These are phyloP conservation scores for Pristionchus fissidentatus DNA, from an alignment of 2,888 invertebrate genomes.

Conservation along the genomic window DNA sequence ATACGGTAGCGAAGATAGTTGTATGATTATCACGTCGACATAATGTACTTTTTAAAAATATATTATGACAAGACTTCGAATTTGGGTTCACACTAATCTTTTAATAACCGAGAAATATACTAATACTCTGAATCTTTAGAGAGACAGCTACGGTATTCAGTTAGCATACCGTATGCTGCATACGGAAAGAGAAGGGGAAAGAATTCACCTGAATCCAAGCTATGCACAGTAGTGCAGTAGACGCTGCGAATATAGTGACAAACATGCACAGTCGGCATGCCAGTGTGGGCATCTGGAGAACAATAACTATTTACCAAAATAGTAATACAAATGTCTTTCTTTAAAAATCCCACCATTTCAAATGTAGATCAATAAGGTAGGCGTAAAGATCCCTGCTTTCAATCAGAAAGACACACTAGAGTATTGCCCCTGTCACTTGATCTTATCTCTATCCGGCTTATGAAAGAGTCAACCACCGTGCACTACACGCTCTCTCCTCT, in stretches of 20 bases:
- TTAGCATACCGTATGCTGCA: no score
- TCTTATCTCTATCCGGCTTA: no score
- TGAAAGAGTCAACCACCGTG: no score
- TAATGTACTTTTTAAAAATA: no score
- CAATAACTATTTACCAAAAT: not conserved
- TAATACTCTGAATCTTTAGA: no score
- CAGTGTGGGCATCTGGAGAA: constrained; percentile 25
- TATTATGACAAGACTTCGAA: no score
- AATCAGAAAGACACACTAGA: not conserved
- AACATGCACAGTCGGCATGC: constrained; percentile 10
- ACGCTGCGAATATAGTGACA: constrained; percentile 7
- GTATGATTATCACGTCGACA: not conserved
- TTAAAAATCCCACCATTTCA: not conserved
- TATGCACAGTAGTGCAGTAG: not conserved
- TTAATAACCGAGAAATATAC: no score
- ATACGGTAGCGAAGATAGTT: not conserved
- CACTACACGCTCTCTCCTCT: not conserved
- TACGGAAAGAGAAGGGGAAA: no score
- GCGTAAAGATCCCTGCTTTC: not conserved
- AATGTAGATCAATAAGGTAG: not conserved
- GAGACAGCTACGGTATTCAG: no score
- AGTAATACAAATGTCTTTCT: not conserved
- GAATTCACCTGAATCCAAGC: constrained; percentile 32
- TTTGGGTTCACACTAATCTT: no score
- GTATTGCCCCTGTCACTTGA: not conserved